Evolutionary conservation across 1,140 invertebrate species (phyloP).

Genomic region (Oedothorax gibbosus): DNA sequence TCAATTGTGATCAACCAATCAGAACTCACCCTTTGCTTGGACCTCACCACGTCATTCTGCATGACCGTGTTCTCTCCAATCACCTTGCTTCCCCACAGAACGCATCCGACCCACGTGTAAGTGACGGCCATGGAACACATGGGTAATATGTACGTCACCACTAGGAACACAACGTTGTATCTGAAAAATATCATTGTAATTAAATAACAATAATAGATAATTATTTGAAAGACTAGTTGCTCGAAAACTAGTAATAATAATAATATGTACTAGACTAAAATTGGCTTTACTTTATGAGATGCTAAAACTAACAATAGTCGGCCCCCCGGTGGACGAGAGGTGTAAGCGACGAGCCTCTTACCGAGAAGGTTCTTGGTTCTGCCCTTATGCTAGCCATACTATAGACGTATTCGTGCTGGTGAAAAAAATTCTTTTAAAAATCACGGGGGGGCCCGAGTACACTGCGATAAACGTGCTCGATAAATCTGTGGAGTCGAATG

Average conservation of each 20-base stretch:
- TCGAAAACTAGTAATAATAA: neutral
- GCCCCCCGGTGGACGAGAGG: too few relatives aligned
- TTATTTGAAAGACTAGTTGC: neutral
- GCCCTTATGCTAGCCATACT: too few relatives aligned
- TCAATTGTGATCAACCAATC: neutral
- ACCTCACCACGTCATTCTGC: constrained; percentile 84
- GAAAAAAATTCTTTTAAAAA: too few relatives aligned
- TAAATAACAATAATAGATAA: neutral
- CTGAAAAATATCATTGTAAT: constrained; percentile 71
- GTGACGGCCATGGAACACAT: constrained; percentile 88
- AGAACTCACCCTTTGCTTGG: constrained; percentile 86
- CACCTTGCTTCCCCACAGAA: constrained; percentile 90
- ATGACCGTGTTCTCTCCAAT: constrained; percentile 90
- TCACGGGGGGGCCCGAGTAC: too few relatives aligned
- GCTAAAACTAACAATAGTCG: too few relatives aligned
- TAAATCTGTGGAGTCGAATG: too few relatives aligned
- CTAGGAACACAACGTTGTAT: constrained; percentile 87
- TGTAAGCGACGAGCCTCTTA: too few relatives aligned
- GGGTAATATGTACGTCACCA: constrained; percentile 91
- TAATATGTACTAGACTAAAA: neutral
- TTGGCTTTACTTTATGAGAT: neutral
- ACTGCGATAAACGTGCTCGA: too few relatives aligned
- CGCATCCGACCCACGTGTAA: constrained; percentile 83
- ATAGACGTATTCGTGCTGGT: too few relatives aligned
- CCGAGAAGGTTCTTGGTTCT: too few relatives aligned